Evolutionary conservation across 2,113 vertebrate species (phyloP), one percentile per base, ranked within the genome.

Genomic region (Sinocyclocheilus anshuiensis): DNA sequence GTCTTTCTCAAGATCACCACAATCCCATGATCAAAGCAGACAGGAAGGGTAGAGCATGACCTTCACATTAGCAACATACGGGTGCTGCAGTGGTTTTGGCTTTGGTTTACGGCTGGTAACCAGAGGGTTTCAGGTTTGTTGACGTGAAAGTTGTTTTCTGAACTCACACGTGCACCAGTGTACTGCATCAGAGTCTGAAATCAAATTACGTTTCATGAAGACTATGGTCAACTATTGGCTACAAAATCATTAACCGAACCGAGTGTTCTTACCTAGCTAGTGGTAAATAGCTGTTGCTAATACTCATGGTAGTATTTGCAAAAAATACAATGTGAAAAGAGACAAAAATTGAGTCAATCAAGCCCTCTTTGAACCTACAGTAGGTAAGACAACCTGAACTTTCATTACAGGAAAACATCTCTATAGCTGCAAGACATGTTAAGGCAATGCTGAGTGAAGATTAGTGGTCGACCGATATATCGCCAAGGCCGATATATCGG

Each of bases 331-430:
- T 7, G 12, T 12, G 65, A 33, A 67, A 1, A 67, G 65, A 29
- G 48, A 50, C 1, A 33, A 26, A 69, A 8, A 69, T 33, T 0
- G 13, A 69, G 61, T 1, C 12, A 69, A 13, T 67, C 24, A 67
- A 67, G 13, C 24, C 0, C 12, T 6, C 1, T 67, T 11, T 15
- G 26, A 29, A 29, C 24, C n/a, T 65, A 26, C 10, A 67, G 63
- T 92, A 85, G 76, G 4, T 24, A 4, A n/a, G 10, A 26, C 39
- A 42, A 65, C 5, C n/a, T 65, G n/a, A 26, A 26, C 61, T 26
- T 65, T n/a, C 61, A 33, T 33, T 33, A 33, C 29, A 33, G 29
- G 29, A 33, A 33, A 33, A 33, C 29, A 33, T 33, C 29, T 33
- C 29, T 33, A 33, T 33, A 33, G 29, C 29, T 33, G 29, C 2